These are phyloP conservation scores for Chionodraco myersi DNA, from an alignment of 2,113 vertebrate species.

Conservation along the genomic window DNA sequence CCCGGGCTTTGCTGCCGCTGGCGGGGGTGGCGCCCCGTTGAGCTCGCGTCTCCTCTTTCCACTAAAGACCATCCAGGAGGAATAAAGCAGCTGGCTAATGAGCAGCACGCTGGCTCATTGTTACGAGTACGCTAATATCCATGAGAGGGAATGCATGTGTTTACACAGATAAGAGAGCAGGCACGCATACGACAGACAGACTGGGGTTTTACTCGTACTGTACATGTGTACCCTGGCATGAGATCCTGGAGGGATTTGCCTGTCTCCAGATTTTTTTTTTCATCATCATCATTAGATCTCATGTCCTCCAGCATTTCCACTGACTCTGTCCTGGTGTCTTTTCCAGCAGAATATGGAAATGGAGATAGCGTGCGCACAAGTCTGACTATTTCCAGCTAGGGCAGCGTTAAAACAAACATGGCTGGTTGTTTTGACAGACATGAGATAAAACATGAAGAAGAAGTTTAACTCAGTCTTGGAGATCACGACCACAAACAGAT, in stretches of 20 bases:
- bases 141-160: constrained; percentile 30
- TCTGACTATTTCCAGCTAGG: constrained; percentile 18
- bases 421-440: constrained; percentile 35
- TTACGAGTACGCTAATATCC: constrained; percentile 25
- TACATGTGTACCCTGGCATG: constrained; percentile 24
- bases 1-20: constrained; percentile 11
- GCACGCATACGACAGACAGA: not conserved
- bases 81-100: constrained; percentile 33
- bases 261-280: constrained; percentile 46
- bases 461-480: constrained; percentile 18
- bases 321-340: constrained; percentile 17
- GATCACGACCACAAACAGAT: constrained; percentile 31
- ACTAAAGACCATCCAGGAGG: constrained; percentile 32
- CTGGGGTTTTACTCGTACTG: not conserved
- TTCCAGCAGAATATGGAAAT: constrained; percentile 21
- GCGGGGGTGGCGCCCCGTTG: not conserved
- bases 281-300: constrained; percentile 21
- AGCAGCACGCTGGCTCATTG: constrained; percentile 45
- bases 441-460: constrained; percentile 33
- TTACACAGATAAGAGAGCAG: constrained; percentile 4
- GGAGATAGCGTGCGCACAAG: constrained; percentile 1
- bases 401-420: constrained; percentile 27
- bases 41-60: constrained; percentile 37
- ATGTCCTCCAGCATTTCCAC: constrained; percentile 53
- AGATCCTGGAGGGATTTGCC: constrained; percentile 51